Conservation (phyloP, 2,113 vertebrate species). For the Caranx ignobilis region DNA sequence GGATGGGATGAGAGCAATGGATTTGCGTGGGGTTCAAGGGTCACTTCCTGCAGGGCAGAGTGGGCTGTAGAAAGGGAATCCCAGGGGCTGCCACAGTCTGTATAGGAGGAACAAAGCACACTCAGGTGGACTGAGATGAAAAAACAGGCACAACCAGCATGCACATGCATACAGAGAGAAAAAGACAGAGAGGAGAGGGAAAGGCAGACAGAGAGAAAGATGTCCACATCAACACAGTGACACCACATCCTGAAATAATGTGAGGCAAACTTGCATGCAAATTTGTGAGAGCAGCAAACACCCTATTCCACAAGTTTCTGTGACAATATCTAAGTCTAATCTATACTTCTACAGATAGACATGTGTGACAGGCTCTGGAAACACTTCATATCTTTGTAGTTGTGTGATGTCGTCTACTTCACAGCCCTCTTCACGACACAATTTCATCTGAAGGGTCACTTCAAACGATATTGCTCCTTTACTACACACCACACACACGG, state of each 20-base stretch:
- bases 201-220: constrained; percentile 1
- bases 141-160: constrained; percentile 49
- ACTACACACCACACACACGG: background rate
- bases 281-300: constrained; percentile 32
- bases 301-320: background rate
- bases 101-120: constrained; percentile 61
- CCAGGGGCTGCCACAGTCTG: constrained; percentile 96
- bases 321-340: background rate
- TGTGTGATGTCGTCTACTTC: constrained; percentile 44
- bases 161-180: constrained; percentile 56
- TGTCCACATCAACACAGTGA: background rate
- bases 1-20: constrained; percentile 95
- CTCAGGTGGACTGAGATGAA: constrained; percentile 40
- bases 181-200: background rate
- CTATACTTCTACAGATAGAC: constrained; percentile 14
- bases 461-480: constrained; percentile 47
- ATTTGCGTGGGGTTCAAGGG: constrained; percentile 88
- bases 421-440: constrained; percentile 43
- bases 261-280: constrained; percentile 50
- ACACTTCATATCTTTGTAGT: constrained; percentile 19
- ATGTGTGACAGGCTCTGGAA: constrained; percentile 7
- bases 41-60: constrained; percentile 98
- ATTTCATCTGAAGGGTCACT: constrained; percentile 48
- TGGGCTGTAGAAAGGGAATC: constrained; percentile 93
- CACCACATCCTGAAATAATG: background rate